These are phyloP conservation scores for Pristionchus mayeri DNA, from an alignment of 2,888 invertebrate species.

Conservation along the genomic window DNA sequence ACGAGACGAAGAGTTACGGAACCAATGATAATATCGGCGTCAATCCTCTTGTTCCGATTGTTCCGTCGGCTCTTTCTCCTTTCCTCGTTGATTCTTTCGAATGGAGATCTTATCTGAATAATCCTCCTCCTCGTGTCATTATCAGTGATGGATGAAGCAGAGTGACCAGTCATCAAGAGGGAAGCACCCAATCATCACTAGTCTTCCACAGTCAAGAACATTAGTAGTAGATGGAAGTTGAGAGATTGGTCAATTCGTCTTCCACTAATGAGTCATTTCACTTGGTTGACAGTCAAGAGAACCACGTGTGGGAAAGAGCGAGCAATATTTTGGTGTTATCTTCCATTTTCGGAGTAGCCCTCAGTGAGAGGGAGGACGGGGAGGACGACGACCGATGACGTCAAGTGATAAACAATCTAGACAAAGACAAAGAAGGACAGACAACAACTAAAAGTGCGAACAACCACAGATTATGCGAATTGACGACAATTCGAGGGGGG, in stretches of 20 bases:
- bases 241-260: too few relatives aligned
- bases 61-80: neutral
- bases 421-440: neutral
- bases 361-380: neutral
- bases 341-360: neutral
- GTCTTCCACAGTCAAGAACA: too few relatives aligned
- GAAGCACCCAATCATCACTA: neutral
- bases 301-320: neutral
- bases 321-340: neutral
- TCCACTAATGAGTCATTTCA: too few relatives aligned
- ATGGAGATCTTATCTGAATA: neutral
- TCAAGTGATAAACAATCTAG: neutral
- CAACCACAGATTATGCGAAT: too few relatives aligned
- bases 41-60: conserved; percentile 20
- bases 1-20: neutral
- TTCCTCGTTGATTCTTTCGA: neutral
- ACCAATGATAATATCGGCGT: conserved; percentile 2
- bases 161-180: neutral
- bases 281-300: too few relatives aligned
- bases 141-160: neutral
- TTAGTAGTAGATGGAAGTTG: too few relatives aligned
- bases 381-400: too few relatives aligned
- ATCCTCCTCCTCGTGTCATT: neutral
- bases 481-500: too few relatives aligned
- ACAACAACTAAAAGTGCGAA: neutral